Base-by-base conservation (phyloP, 2,888 invertebrate genomes). In the Drosophila suboccidentalis region DNA sequence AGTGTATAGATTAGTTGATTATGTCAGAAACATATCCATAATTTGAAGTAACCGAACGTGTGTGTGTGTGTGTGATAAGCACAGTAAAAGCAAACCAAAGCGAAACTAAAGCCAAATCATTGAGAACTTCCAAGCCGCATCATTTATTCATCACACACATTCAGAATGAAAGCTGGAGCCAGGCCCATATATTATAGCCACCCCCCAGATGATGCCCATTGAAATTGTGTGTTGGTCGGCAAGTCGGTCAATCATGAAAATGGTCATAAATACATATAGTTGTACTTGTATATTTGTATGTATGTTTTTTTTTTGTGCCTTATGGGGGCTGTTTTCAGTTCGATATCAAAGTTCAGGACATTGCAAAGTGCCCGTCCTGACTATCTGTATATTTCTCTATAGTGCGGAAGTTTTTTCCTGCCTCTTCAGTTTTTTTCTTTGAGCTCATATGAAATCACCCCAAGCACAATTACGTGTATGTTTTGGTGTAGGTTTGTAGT, bases 91-190 rank as follows among this genome's bases (percentile, higher is more conserved):
- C 58, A 64, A 58, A 55, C 57, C 64, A 51, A 72, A 58, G 64
- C 64, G 47, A 76, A 86, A 80, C 87, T 83, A 78, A 83, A 80
- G 75, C 80, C 72, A 58, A 80, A 82, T 75, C 82, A 87, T 84
- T 87, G 77, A 5, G 59, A 87, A 84, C 69, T 84, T 82, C 64
- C 68, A 73, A 71, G 72, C 58, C 76, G 76, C 85, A 87, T 87
- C 89, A 89, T 87, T 87, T 87, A 89, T 85, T 87, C 89, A 89
- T 83, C 80, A 79, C 85, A 78, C 82, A 88, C 65, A 76, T 67
- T 74, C 78, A 51, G 71, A 71, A 72, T 77, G 79, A 81, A 75
- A 78, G 80, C 59, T 67, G 63, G 59, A 68, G 63, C 69, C 71
- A 79, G 55, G 75, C 54, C 66, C 68, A 79, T 75, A 75, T 73